These are phyloP conservation scores for Andricus curvator DNA, from an alignment of 2,888 invertebrate genomes.

Conservation along the genomic window DNA sequence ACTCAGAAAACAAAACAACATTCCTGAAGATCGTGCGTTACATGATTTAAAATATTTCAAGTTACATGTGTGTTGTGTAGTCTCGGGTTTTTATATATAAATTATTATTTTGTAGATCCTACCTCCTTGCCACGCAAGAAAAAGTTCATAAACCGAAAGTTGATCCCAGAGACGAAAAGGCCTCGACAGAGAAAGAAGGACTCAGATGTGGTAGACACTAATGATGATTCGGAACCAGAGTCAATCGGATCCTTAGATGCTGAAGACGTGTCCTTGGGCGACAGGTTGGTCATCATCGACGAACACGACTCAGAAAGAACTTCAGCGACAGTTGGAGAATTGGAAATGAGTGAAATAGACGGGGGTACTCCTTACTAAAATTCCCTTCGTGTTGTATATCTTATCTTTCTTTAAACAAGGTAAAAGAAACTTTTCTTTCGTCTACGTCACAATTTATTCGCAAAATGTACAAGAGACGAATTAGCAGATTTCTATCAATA, in stretches of 20 bases:
- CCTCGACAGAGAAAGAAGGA: neutral
- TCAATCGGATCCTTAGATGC: constrained; percentile 15
- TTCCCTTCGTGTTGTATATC: neutral
- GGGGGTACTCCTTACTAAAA: neutral
- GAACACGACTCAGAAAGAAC: constrained; percentile 32
- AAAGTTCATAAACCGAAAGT: constrained; percentile 43
- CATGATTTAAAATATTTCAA: too few relatives aligned
- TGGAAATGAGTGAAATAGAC: constrained; percentile 46
- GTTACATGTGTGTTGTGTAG: too few relatives aligned
- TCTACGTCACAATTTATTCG: constrained; percentile 67
- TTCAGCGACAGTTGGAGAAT: constrained; percentile 38
- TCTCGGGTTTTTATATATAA: too few relatives aligned
- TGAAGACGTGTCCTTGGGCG: neutral
- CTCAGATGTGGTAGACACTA: neutral
- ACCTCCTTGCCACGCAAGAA: constrained; percentile 69
- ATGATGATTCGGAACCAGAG: constrained; percentile 18
- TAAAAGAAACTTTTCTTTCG: constrained; percentile 23
- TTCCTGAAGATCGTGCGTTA: constrained; percentile 74
- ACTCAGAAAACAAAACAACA: constrained; percentile 74
- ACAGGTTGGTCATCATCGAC: constrained; percentile 2
- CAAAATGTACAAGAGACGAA: constrained; percentile 66
- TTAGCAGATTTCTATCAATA: constrained; percentile 68
- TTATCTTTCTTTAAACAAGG: neutral
- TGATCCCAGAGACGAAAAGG: neutral
- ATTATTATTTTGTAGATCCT: constrained; percentile 66